phyloP scores from a whole-genome alignment of 2,888 invertebrate genomes.

The Alsophila aescularia region DNA sequence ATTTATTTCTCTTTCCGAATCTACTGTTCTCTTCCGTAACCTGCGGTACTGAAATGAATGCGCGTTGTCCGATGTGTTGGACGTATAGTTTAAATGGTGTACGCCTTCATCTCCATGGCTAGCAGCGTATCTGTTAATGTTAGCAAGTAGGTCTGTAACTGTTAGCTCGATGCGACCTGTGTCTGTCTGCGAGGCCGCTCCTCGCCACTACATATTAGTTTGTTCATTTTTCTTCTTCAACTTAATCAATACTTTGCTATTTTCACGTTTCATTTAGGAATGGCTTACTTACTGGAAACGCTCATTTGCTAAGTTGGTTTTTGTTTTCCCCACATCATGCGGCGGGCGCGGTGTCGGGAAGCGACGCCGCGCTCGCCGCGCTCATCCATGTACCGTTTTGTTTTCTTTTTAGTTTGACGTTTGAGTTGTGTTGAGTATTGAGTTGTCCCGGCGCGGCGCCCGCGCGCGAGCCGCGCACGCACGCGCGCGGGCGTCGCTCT shows the following conservation, averaged over 20 bases:
- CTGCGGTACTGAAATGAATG: conserved; percentile 81
- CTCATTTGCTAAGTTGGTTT: conserved; percentile 79
- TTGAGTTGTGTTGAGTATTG: conserved; percentile 72
- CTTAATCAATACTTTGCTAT: conserved; percentile 73
- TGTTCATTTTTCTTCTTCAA: conserved; percentile 75
- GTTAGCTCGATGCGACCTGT: conserved; percentile 78
- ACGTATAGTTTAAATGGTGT: conserved; percentile 78
- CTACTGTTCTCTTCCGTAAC: conserved; percentile 78
- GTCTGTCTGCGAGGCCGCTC: conserved; percentile 74
- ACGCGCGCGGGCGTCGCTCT: conserved; percentile 56
- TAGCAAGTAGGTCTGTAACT: conserved; percentile 80
- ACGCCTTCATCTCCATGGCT: conserved; percentile 82
- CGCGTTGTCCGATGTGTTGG: conserved; percentile 80
- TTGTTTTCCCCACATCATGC: conserved; percentile 61
- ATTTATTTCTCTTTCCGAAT: conserved; percentile 82
- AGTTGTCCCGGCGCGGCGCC: conserved; percentile 64
- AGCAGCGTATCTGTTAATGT: conserved; percentile 80
- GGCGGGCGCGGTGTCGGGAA: conserved; percentile 42
- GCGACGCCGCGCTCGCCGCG: conserved; percentile 43
- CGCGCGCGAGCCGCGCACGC: conserved; percentile 28
- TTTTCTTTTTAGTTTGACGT: conserved; percentile 73
- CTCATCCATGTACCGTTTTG: conserved; percentile 67
- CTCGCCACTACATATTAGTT: conserved; percentile 75
- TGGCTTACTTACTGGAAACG: conserved; percentile 80
- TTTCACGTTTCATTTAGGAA: conserved; percentile 81